Evolutionary conservation across 2,888 invertebrate genomes (phyloP).

Genomic region (Tridacna gigas): DNA sequence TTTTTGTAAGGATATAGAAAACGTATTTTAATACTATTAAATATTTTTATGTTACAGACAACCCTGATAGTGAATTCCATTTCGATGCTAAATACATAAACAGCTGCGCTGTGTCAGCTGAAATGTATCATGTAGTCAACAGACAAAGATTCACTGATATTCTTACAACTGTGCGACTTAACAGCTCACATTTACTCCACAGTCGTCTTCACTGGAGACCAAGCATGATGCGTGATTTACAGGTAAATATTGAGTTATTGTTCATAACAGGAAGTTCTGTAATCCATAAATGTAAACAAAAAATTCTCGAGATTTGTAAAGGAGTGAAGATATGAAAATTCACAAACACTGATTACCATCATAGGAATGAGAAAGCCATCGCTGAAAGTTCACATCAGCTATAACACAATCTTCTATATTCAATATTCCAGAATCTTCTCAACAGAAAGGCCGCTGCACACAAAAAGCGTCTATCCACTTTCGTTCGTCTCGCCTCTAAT

Average conservation of each 20-base stretch:
- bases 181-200: constrained; percentile 75
- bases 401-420: neutral
- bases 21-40: neutral
- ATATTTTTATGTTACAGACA: constrained; percentile 59
- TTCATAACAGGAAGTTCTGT: neutral
- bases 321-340: neutral
- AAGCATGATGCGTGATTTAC: constrained; percentile 63
- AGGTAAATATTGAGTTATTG: constrained; percentile 52
- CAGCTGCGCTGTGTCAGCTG: constrained; percentile 71
- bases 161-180: constrained; percentile 71
- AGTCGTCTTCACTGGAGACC: constrained; percentile 78
- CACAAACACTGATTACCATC: neutral
- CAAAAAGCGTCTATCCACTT: constrained; percentile 17
- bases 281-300: neutral
- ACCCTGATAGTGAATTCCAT: constrained; percentile 73
- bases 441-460: constrained; percentile 26
- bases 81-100: constrained; percentile 73
- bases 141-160: constrained; percentile 68
- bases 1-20: neutral
- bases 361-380: neutral
- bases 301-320: neutral
- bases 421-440: constrained; percentile 22
- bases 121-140: constrained; percentile 68
- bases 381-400: neutral
- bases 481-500: constrained; percentile 8